Evolutionary conservation across 2,888 invertebrate species (phyloP).

Genomic region (Ennomos fuscantarius): DNA sequence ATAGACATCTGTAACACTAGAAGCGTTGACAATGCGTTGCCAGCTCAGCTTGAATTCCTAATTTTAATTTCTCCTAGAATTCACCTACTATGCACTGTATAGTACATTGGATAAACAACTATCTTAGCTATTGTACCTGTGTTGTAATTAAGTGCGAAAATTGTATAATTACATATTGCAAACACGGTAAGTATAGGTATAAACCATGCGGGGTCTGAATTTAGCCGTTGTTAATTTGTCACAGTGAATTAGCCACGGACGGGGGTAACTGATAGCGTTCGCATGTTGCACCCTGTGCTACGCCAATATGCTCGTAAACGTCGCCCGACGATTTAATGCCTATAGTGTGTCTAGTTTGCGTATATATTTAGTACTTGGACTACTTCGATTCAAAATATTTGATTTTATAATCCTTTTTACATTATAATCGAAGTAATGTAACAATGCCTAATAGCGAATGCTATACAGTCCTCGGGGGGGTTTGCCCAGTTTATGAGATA

Average conservation of each 20-base stretch:
- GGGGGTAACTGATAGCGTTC: conserved; percentile 81
- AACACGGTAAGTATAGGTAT: conserved; percentile 32
- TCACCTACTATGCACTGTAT: background rate
- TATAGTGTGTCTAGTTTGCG: conserved; percentile 66
- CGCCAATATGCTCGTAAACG: conserved; percentile 82
- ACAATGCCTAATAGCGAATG: no score
- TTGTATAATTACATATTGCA: conserved; percentile 15
- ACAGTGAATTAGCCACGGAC: conserved; percentile 82
- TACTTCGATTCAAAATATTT: conserved; percentile 6
- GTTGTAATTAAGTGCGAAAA: conserved; percentile 13
- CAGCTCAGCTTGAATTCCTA: no score
- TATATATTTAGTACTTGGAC: conserved; percentile 60
- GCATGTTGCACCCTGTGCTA: conserved; percentile 81
- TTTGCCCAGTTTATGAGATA: no score
- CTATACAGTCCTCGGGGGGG: no score
- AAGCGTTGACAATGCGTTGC: no score
- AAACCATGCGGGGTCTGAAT: conserved; percentile 63
- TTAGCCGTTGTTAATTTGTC: conserved; percentile 84
- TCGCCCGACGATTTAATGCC: conserved; percentile 78
- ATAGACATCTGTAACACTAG: no score
- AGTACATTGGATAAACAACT: conserved; percentile 1
- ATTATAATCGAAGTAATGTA: no score
- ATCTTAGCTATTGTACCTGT: conserved; percentile 9
- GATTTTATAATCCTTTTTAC: no score
- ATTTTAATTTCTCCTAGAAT: background rate